phyloP scores from a whole-genome alignment of 37 sponge, comb jelly and placozoan species.

The Amphimedon queenslandica region DNA sequence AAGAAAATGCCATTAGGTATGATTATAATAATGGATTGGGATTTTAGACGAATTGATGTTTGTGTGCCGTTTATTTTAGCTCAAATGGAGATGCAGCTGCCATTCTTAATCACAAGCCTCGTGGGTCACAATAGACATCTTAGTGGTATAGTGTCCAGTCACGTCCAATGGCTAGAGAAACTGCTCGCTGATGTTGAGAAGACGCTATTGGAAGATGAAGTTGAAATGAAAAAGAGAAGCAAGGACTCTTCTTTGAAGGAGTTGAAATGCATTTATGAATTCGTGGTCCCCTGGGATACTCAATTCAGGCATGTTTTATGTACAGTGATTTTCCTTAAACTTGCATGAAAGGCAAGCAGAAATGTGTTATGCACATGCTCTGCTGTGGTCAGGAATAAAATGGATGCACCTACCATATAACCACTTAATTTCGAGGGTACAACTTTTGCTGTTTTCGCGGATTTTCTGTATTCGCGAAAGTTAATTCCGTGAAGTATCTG shows the following conservation, averaged over 20 bases:
- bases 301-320: background rate
- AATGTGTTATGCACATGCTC: no score
- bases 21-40: background rate
- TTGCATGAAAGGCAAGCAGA: no score
- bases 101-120: slow-evolving; percentile 21
- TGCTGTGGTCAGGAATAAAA: no score
- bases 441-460: no score
- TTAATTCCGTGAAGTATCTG: no score
- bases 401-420: no score
- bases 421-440: no score
- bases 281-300: background rate
- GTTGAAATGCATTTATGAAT: background rate
- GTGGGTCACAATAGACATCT: slow-evolving; percentile 14
- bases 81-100: slow-evolving; percentile 4
- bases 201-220: background rate
- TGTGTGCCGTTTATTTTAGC: background rate
- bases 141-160: slow-evolving; percentile 1
- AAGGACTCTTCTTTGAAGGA: background rate
- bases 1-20: slow-evolving; percentile 4
- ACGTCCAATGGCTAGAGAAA: slow-evolving; percentile 39
- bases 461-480: no score
- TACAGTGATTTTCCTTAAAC: no score
- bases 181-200: slow-evolving; percentile 13
- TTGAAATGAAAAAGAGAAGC: background rate
- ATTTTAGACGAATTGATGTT: background rate